Evolutionary conservation across 2,113 vertebrate genomes (phyloP), one percentile per base, ranked within the genome.

Genomic region (Sturnus vulgaris): DNA sequence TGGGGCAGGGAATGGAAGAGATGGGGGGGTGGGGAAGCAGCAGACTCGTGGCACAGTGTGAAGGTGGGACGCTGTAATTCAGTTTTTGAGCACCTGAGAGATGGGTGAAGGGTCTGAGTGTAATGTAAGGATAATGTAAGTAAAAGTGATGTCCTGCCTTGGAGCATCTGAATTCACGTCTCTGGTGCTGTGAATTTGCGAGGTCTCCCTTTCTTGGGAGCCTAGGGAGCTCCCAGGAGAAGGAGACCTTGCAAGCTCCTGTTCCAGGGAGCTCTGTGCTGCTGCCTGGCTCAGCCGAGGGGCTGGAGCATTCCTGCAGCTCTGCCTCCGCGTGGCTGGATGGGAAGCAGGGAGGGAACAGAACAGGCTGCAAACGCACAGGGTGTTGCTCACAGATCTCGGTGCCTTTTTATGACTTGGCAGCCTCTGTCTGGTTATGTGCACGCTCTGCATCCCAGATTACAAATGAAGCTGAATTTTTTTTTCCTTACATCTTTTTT

Each of bases 211-310:
- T 12, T 24, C 4, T n/a, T 24, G 39, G 39, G 52, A 60, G 35
- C 11, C 35, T 15, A 17, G 44, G 71, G 22, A 52, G 37, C 46
- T 63, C 23, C 18, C 59, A 42, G 59, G 47, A 14, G 5, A 19
- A 14, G 50, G 69, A 37, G n/a, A 19, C 6, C 50, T 31, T 5
- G 8, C 37, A 24, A 10, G 31, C 53, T 14, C 21, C 69, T 21
- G 37, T 16, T 40, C 16, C 6, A 0, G 3, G 55, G 80, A n/a
- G n/a, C 30, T 44, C 7, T 30, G 25, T 37, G 59, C 70, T 59
- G 49, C 65, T 28, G 1, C 1, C 37, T 70, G 4, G 53, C 12
- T 53, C 49, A 65, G 31, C 30, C 0, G 0, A 5, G n/a, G 39
- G 60, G 73, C 79, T 53, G 91, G 68, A 66, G 53, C 1, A 0